A percentile compares a stretch with the other conserved stretches of the same genome.
Conservation (phyloP, 2,113 vertebrate species). For the Camarhynchus parvulus region DNA sequence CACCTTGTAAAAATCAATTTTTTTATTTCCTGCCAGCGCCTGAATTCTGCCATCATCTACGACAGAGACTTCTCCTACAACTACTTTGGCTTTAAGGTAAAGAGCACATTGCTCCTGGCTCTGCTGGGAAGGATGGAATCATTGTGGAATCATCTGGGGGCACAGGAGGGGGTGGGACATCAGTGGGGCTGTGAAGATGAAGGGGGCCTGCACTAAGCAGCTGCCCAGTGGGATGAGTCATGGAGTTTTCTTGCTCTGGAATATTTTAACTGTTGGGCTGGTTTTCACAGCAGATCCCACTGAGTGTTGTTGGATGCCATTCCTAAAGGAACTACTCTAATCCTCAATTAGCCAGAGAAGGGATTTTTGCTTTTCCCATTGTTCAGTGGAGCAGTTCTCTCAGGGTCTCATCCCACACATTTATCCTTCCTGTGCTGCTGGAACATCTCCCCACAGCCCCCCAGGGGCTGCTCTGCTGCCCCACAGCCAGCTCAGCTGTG, state of each 20-base stretch:
- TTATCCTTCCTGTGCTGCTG: neutral
- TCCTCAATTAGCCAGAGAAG: neutral
- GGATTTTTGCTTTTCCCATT: neutral
- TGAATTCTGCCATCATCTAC: slow-evolving; percentile 96
- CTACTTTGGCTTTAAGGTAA: slow-evolving; percentile 98
- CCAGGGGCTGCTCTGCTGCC: neutral
- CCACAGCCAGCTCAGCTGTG: neutral
- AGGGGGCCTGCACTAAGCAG: neutral
- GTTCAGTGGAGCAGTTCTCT: neutral
- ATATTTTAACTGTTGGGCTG: neutral
- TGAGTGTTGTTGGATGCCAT: neutral
- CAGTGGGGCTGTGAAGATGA: neutral
- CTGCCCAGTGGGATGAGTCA: neutral
- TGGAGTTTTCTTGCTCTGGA: neutral
- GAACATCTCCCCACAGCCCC: neutral
- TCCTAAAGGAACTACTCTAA: neutral
- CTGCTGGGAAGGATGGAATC: neutral
- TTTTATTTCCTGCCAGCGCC: slow-evolving; percentile 76
- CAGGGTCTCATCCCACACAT: neutral
- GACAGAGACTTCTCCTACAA: slow-evolving; percentile 98
- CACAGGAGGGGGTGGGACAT: neutral
- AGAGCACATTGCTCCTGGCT: neutral
- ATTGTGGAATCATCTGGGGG: neutral
- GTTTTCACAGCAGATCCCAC: neutral
- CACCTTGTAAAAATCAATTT: neutral